These are phyloP conservation scores for Drosophila quadrilineata DNA, from an alignment of 1,140 invertebrate species.

Conservation along the genomic window DNA sequence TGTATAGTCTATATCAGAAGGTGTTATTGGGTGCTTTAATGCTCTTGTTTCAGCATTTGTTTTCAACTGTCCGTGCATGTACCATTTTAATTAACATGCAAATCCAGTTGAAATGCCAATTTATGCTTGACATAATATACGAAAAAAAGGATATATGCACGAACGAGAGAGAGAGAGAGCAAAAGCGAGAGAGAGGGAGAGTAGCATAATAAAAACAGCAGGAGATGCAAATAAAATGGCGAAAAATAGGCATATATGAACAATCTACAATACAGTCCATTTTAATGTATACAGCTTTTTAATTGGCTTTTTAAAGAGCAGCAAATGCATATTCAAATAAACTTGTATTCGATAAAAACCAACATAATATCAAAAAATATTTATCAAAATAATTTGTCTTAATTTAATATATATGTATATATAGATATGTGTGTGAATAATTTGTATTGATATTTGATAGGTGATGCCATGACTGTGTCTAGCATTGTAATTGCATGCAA, in stretches of 20 bases:
- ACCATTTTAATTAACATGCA: conserved; percentile 78
- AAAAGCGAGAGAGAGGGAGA: conserved; percentile 32
- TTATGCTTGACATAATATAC: conserved; percentile 77
- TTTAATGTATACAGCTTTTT: conserved; percentile 17
- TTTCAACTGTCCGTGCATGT: conserved; percentile 73
- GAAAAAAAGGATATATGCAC: conserved; percentile 44
- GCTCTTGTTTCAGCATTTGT: conserved; percentile 71
- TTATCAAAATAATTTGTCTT: no score
- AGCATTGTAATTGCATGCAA: conserved; percentile 4
- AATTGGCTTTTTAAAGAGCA: conserved; percentile 28
- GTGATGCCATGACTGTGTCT: background rate
- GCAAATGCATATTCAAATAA: background rate
- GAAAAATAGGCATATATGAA: background rate
- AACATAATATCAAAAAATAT: background rate
- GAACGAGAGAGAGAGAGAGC: conserved; percentile 31
- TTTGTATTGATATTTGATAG: background rate
- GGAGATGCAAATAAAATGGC: conserved; percentile 5
- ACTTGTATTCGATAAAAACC: background rate
- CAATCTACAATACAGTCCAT: conserved; percentile 16
- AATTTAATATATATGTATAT: background rate
- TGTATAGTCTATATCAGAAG: conserved; percentile 4
- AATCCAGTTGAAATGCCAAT: conserved; percentile 79
- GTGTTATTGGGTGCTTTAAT: conserved; percentile 47
- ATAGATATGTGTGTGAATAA: no score
- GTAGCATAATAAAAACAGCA: conserved; percentile 8